Evolutionary conservation across 2,797 vertebrate species (phyloP).

Genomic region (Limosa lapponica): DNA sequence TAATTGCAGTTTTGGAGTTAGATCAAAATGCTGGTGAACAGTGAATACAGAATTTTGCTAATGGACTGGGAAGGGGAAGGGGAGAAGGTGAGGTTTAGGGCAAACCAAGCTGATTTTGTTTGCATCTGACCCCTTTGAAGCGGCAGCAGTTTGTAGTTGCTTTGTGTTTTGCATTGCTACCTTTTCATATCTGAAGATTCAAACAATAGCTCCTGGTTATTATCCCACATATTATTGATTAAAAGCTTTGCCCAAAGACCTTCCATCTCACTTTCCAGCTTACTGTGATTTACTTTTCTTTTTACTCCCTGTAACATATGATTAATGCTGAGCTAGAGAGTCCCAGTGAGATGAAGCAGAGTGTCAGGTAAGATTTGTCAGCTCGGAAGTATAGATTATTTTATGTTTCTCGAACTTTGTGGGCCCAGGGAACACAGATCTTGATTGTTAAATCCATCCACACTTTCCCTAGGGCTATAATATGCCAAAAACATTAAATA

Average conservation of each 20-base stretch:
- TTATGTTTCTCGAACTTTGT: constrained; percentile 89
- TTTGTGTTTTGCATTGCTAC: constrained; percentile 65
- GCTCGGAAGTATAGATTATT: constrained; percentile 92
- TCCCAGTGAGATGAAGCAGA: constrained; percentile 83
- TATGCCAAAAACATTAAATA: constrained; percentile 95
- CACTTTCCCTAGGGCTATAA: constrained; percentile 85
- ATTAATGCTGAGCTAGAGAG: constrained; percentile 91
- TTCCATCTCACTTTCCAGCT: constrained; percentile 88
- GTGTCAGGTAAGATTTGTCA: constrained; percentile 94
- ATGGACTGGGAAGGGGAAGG: background rate
- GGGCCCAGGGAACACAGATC: constrained; percentile 85
- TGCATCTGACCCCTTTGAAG: constrained; percentile 26
- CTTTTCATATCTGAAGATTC: constrained; percentile 75
- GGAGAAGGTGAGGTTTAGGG: background rate
- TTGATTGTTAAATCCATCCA: constrained; percentile 90
- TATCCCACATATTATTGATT: constrained; percentile 88
- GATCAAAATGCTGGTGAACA: constrained; percentile 10
- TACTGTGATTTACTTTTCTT: constrained; percentile 84
- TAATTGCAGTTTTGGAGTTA: constrained; percentile 42
- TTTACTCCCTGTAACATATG: constrained; percentile 85
- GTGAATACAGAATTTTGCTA: background rate
- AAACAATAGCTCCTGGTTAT: constrained; percentile 83
- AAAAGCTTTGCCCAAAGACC: constrained; percentile 88
- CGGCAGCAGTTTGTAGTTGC: constrained; percentile 24
- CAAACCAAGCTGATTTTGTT: background rate